Percentiles rank a stretch among this genome's conserved stretches.
Evolutionary conservation across 2,888 invertebrate genomes (phyloP).

Genomic region (Drosophila emarginata): DNA sequence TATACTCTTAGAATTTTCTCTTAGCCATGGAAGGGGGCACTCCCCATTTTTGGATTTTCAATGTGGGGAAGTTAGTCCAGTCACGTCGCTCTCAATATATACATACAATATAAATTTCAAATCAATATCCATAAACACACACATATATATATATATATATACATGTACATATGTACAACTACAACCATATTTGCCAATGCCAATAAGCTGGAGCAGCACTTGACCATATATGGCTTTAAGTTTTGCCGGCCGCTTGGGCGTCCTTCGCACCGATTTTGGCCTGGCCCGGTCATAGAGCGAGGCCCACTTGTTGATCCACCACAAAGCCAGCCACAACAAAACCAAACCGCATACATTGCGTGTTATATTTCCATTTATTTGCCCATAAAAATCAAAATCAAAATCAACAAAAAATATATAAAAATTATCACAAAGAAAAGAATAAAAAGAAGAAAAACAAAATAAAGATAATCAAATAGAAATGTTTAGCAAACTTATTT

Average conservation of each 20-base stretch:
- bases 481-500: conserved; percentile 37
- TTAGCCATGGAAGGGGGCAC: conserved; percentile 11
- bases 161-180: neutral
- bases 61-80: neutral
- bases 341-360: conserved; percentile 47
- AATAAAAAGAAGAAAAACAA: neutral
- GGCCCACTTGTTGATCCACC: conserved; percentile 64
- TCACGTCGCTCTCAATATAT: conserved; percentile 11
- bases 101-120: conserved; percentile 27
- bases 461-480: conserved; percentile 14
- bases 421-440: neutral
- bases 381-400: conserved; percentile 31
- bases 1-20: neutral
- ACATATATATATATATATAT: neutral
- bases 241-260: conserved; percentile 60
- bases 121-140: conserved; percentile 25
- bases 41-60: conserved; percentile 25
- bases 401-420: conserved; percentile 11
- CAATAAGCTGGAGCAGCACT: conserved; percentile 32
- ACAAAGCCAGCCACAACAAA: conserved; percentile 24
- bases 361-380: conserved; percentile 55
- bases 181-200: conserved; percentile 64
- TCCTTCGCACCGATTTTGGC: conserved; percentile 66
- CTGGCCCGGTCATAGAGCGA: conserved; percentile 31
- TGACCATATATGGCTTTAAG: conserved; percentile 62